Evolutionary conservation across 2,888 invertebrate genomes (phyloP), one percentile per base, ranked within the genome.

Genomic region (Sinelater perroti): DNA sequence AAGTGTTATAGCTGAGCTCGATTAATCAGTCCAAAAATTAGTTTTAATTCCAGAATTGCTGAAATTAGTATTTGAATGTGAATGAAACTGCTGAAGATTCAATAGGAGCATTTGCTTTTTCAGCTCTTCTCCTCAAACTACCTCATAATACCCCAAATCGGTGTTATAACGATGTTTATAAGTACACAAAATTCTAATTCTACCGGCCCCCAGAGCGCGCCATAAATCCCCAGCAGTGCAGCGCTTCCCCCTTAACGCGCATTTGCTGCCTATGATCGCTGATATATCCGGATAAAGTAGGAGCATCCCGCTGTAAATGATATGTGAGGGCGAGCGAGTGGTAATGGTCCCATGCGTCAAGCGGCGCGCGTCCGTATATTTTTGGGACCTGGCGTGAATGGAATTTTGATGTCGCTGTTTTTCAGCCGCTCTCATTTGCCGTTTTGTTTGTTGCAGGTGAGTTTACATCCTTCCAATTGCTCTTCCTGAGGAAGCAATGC

Each of bases 331-430:
- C 11, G 44, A 30, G 44, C 13, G 30, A 45, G 44, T 45, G 10
- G 44, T 45, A 45, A 45, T 45, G 30, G 28, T 45, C 44, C 28
- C 44, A 45, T 45, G 44, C 44, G 44, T 45, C 28, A 45, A 45
- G 44, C n/a, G 17, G 14, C 17, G 17, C n/a, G 44, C 20, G 30
- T 45, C 30, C 14, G 28, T 45, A 28, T 45, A 30, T 45, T 45
- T 45, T 45, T 21, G 17, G 30, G 28, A 45, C 30, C 17, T 7
- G n/a, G 28, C 44, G 44, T 30, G 30, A 28, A 45, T 30, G 28
- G 44, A 45, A 45, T 45, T 45, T 45, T 45, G 26, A 45, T 45
- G 44, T 30, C 26, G 11, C 16, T 30, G 17, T 30, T 45, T 28
- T 21, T 20, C 6, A 10, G 17, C 10, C 7, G 3, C 18, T 45